A percentile compares a stretch with the other conserved stretches of the same genome.
Conservation (phyloP, 2,888 invertebrate species). For the Torymus tubicola region DNA sequence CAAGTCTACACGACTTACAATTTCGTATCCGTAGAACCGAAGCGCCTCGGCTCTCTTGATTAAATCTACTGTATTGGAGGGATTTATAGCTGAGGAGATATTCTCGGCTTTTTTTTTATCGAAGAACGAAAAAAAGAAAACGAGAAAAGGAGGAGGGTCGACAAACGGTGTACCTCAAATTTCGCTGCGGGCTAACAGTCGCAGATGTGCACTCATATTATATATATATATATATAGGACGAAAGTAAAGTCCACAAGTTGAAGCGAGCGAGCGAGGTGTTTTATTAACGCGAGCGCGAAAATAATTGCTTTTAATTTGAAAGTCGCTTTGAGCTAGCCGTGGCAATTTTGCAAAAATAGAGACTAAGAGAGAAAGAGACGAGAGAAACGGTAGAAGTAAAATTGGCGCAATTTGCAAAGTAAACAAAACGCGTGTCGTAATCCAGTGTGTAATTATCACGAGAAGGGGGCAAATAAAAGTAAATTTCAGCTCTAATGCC, state of each 20-base stretch:
- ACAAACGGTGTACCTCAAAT: not conserved
- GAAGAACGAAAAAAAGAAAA: not conserved
- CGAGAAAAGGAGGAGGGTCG: not conserved
- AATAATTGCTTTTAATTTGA: no score
- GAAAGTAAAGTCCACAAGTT: no score
- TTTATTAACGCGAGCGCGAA: no score
- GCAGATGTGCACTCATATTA: not conserved
- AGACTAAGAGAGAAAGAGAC: not conserved
- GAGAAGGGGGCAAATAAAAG: conserved; percentile 39
- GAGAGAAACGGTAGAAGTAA: no score
- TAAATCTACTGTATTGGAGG: conserved; percentile 41
- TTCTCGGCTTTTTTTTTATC: conserved; percentile 26
- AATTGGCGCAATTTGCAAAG: conserved; percentile 11
- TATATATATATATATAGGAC: not conserved
- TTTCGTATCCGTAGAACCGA: conserved; percentile 36
- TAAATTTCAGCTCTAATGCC: conserved; percentile 45
- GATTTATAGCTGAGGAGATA: conserved; percentile 41
- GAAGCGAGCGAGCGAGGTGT: no score
- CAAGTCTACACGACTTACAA: conserved; percentile 47
- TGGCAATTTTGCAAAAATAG: not conserved
- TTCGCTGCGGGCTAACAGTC: not conserved
- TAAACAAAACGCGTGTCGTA: conserved; percentile 11
- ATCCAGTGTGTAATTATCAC: conserved; percentile 11
- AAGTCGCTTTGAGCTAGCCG: not conserved
- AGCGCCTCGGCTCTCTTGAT: conserved; percentile 20